Conservation (phyloP, 2,888 invertebrate species). For the Drosophila aldrichi region DNA sequence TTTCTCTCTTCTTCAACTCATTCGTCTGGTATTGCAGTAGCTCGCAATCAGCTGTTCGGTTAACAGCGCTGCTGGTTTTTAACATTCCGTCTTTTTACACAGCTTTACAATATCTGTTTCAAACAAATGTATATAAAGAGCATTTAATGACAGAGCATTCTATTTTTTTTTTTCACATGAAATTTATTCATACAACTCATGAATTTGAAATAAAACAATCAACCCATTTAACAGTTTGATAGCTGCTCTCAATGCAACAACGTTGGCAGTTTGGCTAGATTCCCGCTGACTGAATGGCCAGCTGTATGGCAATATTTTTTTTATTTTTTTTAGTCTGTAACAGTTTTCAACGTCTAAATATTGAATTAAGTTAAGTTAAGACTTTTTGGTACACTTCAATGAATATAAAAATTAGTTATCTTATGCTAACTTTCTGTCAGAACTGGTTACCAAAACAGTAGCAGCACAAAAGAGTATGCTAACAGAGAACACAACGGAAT, state of each 20-base stretch:
- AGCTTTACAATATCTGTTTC: background rate
- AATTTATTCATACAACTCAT: background rate
- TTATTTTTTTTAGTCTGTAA: background rate
- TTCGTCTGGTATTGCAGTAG: background rate
- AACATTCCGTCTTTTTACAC: background rate
- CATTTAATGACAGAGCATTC: background rate
- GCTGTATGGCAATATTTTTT: background rate
- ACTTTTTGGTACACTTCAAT: no score
- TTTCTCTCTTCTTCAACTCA: conserved; percentile 21
- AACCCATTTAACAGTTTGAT: background rate
- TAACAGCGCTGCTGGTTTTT: conserved; percentile 14
- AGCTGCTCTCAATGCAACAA: background rate
- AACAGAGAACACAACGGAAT: background rate
- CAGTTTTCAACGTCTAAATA: background rate
- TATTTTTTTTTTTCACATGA: background rate
- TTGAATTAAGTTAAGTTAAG: no score
- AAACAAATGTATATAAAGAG: background rate
- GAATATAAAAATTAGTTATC: no score
- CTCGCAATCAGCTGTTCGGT: conserved; percentile 37
- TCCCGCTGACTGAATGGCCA: background rate
- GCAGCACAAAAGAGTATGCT: background rate
- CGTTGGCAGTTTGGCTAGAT: background rate
- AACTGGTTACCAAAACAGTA: background rate
- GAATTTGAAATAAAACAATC: background rate
- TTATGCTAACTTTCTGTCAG: background rate